Evolutionary conservation across 2,113 vertebrate species (phyloP).

Genomic region (Hippocampus mohnikei): DNA sequence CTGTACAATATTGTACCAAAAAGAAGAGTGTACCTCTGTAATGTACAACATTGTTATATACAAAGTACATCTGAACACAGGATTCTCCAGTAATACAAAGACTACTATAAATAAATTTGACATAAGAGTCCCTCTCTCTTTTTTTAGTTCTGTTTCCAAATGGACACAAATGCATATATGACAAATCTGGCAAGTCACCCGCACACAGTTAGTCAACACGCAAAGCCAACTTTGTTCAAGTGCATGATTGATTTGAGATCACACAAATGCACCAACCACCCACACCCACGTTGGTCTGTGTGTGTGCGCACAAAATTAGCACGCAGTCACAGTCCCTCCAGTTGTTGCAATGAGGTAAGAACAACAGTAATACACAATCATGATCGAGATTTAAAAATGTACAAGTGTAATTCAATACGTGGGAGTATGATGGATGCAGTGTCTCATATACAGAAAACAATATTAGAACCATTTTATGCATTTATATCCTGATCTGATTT

Average conservation of each 20-base stretch:
- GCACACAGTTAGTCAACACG: slow-evolving; percentile 70
- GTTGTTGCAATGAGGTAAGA: slow-evolving; percentile 73
- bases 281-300: slow-evolving; percentile 39
- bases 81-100: slow-evolving; percentile 81
- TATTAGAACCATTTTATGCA: background rate
- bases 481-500: background rate
- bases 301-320: slow-evolving; percentile 15
- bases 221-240: slow-evolving; percentile 71
- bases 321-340: slow-evolving; percentile 60
- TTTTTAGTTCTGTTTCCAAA: slow-evolving; percentile 70
- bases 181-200: slow-evolving; percentile 64
- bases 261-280: slow-evolving; percentile 53
- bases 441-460: slow-evolving; percentile 17
- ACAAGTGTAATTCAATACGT: slow-evolving; percentile 34
- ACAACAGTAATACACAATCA: slow-evolving; percentile 59
- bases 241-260: slow-evolving; percentile 68
- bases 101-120: slow-evolving; percentile 82
- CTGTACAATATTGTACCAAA: slow-evolving; percentile 90
- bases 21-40: slow-evolving; percentile 85
- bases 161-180: slow-evolving; percentile 74
- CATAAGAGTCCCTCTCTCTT: slow-evolving; percentile 60
- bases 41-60: slow-evolving; percentile 92
- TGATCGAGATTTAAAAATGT: slow-evolving; percentile 42
- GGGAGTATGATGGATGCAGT: slow-evolving; percentile 49
- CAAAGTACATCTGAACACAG: slow-evolving; percentile 89